Evolutionary conservation across 1,140 invertebrate species (phyloP).

Genomic region (Elymnias hypermnestra): DNA sequence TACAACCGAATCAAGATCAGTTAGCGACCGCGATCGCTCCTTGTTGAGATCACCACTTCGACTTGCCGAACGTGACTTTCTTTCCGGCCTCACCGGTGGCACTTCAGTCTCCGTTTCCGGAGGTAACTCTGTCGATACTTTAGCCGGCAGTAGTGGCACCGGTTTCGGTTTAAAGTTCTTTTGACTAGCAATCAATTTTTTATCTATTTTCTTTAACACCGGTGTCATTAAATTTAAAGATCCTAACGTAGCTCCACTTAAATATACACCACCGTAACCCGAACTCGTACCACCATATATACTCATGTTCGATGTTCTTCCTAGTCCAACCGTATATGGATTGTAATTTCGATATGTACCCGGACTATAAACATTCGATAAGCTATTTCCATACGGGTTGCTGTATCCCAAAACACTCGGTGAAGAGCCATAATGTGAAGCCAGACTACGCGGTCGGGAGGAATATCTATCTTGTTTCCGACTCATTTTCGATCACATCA

Average conservation of each 20-base stretch:
- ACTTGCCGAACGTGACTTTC: conserved; percentile 34
- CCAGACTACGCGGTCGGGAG: conserved; percentile 55
- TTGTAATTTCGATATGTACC: conserved; percentile 72
- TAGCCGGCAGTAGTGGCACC: conserved; percentile 45
- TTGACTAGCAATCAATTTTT: conserved; percentile 60
- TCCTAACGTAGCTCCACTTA: conserved; percentile 69
- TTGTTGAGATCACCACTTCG: conserved; percentile 45
- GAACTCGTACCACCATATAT: conserved; percentile 80
- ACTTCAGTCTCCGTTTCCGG: conserved; percentile 25
- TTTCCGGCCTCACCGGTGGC: conserved; percentile 52
- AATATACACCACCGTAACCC: conserved; percentile 78
- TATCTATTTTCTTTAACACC: conserved; percentile 74
- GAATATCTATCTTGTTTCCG: conserved; percentile 61
- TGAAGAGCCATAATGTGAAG: conserved; percentile 56
- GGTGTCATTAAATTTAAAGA: conserved; percentile 75
- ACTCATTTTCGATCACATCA: conserved; percentile 58
- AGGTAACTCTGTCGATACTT: conserved; percentile 24
- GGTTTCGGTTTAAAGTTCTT: conserved; percentile 65
- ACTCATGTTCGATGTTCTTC: conserved; percentile 49
- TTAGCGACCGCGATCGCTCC: conserved; percentile 58
- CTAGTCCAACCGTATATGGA: conserved; percentile 58
- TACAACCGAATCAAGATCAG: conserved; percentile 40
- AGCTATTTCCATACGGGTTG: conserved; percentile 49
- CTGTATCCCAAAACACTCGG: conserved; percentile 55
- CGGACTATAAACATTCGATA: conserved; percentile 53